Conservation (phyloP, 2,113 vertebrate genomes). For the Lepisosteus osseus region DNA sequence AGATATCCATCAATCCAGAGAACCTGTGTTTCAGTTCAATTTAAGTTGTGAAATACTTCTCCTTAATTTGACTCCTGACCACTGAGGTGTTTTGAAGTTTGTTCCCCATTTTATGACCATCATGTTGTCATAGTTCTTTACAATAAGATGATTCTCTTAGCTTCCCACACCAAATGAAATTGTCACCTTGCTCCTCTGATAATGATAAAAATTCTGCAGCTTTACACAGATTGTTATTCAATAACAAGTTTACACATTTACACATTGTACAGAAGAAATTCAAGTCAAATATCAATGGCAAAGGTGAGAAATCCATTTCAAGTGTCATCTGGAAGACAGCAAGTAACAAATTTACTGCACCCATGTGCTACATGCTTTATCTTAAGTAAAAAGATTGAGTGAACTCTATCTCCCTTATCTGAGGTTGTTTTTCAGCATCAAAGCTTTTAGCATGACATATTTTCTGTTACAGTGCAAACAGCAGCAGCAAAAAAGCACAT, state of each 20-base stretch:
- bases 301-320: slow-evolving; percentile 13
- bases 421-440: not conserved
- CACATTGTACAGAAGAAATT: not conserved
- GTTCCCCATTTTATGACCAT: too few relatives aligned
- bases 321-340: not conserved
- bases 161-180: not conserved
- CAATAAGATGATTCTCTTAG: not conserved
- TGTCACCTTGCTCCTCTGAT: too few relatives aligned
- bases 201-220: too few relatives aligned
- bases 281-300: slow-evolving; percentile 5
- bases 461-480: slow-evolving; percentile 11
- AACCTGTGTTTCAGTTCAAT: too few relatives aligned
- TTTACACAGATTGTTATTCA: too few relatives aligned
- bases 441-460: not conserved
- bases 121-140: too few relatives aligned
- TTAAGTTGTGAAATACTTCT: too few relatives aligned
- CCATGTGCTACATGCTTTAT: not conserved
- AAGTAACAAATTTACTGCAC: not conserved
- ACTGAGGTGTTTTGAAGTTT: too few relatives aligned
- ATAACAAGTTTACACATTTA: too few relatives aligned
- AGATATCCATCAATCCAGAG: too few relatives aligned
- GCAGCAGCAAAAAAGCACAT: not conserved
- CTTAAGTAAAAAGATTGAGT: not conserved
- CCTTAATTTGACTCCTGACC: too few relatives aligned
- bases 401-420: not conserved